Conservation (phyloP, 1,140 invertebrate species). For the Triops cancriformis region DNA sequence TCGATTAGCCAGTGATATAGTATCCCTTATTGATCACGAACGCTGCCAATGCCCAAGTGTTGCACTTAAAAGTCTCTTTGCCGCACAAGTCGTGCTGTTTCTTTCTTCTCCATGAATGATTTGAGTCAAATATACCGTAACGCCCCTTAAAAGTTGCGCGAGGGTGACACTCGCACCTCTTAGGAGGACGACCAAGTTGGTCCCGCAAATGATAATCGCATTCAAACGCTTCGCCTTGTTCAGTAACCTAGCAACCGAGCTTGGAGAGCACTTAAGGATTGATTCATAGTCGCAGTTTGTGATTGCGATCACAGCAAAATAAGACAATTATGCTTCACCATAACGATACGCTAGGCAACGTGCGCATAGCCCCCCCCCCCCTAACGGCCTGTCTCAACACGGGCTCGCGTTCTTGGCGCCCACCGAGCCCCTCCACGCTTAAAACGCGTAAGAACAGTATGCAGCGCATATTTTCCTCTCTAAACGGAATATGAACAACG, state of each 20-base stretch:
- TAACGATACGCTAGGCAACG: neutral
- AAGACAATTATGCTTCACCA: neutral
- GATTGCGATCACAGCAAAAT: neutral
- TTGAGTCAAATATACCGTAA: too few relatives aligned
- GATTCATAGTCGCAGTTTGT: neutral
- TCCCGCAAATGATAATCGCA: neutral
- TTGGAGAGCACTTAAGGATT: neutral
- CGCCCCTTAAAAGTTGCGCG: too few relatives aligned
- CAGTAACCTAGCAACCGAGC: constrained; percentile 4
- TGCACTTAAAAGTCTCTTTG: neutral
- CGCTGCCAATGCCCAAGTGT: neutral
- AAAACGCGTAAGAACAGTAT: neutral
- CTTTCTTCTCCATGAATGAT: too few relatives aligned
- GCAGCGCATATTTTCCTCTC: neutral
- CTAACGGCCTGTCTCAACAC: neutral
- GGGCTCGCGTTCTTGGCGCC: neutral
- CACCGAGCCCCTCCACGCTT: neutral
- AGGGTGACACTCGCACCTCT: too few relatives aligned
- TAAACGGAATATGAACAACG: neutral
- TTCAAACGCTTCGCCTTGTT: neutral
- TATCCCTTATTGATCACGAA: neutral
- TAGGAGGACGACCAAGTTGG: neutral
- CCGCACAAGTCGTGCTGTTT: too few relatives aligned
- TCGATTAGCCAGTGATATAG: neutral
- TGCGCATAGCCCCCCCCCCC: neutral